Conservation (phyloP, 2,797 vertebrate species). For the Hypotaenidia philippensis region DNA sequence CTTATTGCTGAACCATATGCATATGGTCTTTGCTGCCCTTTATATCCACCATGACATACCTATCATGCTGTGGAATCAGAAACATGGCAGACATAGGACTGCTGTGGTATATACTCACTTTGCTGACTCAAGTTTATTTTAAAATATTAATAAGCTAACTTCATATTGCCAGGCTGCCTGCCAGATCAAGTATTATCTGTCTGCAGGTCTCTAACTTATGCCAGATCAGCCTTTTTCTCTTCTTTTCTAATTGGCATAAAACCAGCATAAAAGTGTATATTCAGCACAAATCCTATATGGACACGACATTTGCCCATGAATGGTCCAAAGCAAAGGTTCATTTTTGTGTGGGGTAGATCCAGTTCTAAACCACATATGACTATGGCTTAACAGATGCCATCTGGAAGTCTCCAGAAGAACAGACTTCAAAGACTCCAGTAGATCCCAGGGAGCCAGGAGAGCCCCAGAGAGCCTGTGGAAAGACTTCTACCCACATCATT, state of each 20-base stretch:
- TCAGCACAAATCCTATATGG: background rate
- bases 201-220: background rate
- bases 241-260: background rate
- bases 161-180: background rate
- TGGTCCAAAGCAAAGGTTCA: background rate
- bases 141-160: constrained; percentile 35
- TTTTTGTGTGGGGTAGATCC: background rate
- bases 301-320: background rate
- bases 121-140: constrained; percentile 6
- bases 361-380: background rate
- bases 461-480: background rate
- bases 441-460: background rate
- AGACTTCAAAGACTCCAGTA: background rate
- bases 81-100: background rate
- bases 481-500: background rate
- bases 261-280: background rate
- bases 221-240: background rate
- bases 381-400: background rate
- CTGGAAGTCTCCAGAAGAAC: background rate
- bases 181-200: background rate
- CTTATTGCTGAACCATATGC: background rate
- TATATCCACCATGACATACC: background rate
- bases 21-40: background rate
- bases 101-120: background rate
- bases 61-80: background rate